A percentile compares a stretch with the other conserved stretches of the same genome.
Evolutionary conservation across 2,888 invertebrate genomes (phyloP).

Genomic region (Polyommatus icarus): DNA sequence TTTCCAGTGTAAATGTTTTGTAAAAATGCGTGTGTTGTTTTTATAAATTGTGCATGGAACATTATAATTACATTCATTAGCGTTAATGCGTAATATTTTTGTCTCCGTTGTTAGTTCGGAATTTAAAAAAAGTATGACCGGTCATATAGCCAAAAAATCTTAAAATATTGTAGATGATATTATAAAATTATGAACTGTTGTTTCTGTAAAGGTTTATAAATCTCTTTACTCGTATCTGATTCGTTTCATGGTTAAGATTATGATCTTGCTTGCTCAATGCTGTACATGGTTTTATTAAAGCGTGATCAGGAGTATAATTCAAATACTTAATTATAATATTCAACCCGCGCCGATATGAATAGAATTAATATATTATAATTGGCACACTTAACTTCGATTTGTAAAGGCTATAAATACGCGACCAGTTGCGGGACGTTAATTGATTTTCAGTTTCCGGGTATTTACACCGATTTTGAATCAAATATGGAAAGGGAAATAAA

Average conservation of each 20-base stretch:
- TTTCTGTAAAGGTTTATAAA: too few relatives aligned
- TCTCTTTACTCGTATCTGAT: too few relatives aligned
- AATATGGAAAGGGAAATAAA: too few relatives aligned
- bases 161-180: too few relatives aligned
- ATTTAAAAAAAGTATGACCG: neutral
- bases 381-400: neutral
- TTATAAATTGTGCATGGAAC: neutral
- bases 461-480: too few relatives aligned
- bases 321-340: neutral
- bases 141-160: too few relatives aligned
- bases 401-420: too few relatives aligned
- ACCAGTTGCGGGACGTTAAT: too few relatives aligned
- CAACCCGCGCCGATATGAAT: neutral
- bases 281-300: neutral
- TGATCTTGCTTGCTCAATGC: too few relatives aligned
- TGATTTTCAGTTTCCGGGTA: too few relatives aligned
- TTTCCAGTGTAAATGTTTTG: slow-evolving; percentile 27
- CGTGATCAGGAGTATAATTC: neutral
- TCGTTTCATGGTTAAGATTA: too few relatives aligned
- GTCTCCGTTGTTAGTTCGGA: neutral
- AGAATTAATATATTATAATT: neutral
- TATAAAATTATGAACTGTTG: too few relatives aligned
- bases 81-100: neutral
- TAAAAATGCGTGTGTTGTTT: slow-evolving; percentile 24
- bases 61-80: slow-evolving; percentile 3